phyloP scores from a whole-genome alignment of 2,888 invertebrate species.

The Melieria crassipennis region DNA sequence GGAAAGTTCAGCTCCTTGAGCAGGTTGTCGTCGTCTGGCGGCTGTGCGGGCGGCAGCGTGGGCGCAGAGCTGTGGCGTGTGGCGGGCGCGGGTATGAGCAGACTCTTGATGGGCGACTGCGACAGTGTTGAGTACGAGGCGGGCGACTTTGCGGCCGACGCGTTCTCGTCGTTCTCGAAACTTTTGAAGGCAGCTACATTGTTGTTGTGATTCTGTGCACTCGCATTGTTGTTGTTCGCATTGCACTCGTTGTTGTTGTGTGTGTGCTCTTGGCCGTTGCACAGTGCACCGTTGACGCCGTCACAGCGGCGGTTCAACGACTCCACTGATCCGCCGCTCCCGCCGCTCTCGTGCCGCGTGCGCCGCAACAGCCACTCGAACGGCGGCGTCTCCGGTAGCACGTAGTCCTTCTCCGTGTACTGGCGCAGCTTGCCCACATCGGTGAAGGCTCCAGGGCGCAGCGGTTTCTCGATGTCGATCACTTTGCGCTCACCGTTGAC shows the following conservation, averaged over 20 bases:
- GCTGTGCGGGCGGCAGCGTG: slow-evolving; percentile 41
- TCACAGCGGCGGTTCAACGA: slow-evolving; percentile 55
- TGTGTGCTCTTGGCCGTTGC: slow-evolving; percentile 42
- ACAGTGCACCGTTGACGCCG: slow-evolving; percentile 46
- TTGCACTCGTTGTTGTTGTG: slow-evolving; percentile 43
- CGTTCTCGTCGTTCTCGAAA: slow-evolving; percentile 50
- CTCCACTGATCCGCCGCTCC: slow-evolving; percentile 53
- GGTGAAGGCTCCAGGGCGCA: slow-evolving; percentile 83
- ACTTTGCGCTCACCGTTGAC: slow-evolving; percentile 71
- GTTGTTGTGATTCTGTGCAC: slow-evolving; percentile 51
- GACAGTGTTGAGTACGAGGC: slow-evolving; percentile 36
- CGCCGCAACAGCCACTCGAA: slow-evolving; percentile 69
- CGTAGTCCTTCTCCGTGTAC: slow-evolving; percentile 69
- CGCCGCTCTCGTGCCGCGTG: slow-evolving; percentile 53
- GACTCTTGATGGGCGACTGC: slow-evolving; percentile 59
- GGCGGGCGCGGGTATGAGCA: slow-evolving; percentile 53
- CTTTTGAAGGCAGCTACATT: slow-evolving; percentile 56
- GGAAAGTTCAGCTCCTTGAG: slow-evolving; percentile 66
- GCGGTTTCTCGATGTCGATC: slow-evolving; percentile 76
- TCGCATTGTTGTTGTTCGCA: slow-evolving; percentile 49
- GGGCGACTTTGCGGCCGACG: slow-evolving; percentile 38
- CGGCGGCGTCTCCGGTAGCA: slow-evolving; percentile 73
- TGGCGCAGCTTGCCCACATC: slow-evolving; percentile 73
- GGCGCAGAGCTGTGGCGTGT: slow-evolving; percentile 20
- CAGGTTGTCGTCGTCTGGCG: slow-evolving; percentile 62